These are phyloP conservation scores for Orthosia incerta DNA, from an alignment of 2,888 invertebrate genomes.

Conservation along the genomic window DNA sequence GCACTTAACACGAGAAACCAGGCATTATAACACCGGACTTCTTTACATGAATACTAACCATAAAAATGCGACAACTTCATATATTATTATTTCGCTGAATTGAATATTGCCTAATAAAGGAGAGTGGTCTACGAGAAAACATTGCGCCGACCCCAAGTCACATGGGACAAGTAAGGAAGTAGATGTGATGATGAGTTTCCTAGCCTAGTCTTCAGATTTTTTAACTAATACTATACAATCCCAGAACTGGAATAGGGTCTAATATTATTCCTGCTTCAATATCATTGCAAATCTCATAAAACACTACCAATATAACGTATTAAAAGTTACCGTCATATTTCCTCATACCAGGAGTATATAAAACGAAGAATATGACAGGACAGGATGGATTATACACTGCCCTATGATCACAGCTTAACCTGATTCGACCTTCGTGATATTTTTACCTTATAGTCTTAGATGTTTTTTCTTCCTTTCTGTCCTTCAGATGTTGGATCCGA, in stretches of 20 bases:
- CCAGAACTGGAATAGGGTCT: not conserved
- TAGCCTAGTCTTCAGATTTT: not conserved
- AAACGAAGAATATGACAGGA: not conserved
- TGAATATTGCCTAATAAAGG: too few species aligned
- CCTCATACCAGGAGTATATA: not conserved
- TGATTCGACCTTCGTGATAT: constrained; percentile 25
- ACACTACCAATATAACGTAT: not conserved
- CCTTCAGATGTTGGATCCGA: constrained; percentile 32
- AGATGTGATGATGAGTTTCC: too few species aligned
- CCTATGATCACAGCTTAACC: constrained; percentile 32
- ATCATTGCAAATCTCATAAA: not conserved
- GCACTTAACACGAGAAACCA: not conserved
- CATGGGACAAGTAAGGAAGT: too few species aligned
- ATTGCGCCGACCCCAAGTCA: too few species aligned
- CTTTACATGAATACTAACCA: too few species aligned
- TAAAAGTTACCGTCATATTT: not conserved
- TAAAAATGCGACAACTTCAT: too few species aligned
- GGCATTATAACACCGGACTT: not conserved
- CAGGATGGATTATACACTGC: constrained; percentile 4
- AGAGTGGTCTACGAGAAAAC: too few species aligned
- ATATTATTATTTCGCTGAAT: too few species aligned
- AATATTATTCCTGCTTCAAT: too few species aligned
- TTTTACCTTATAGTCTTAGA: constrained; percentile 46
- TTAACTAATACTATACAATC: not conserved
- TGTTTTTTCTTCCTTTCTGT: constrained; percentile 21